Percentiles rank a stretch among this genome's conserved stretches.
Conservation (phyloP, 2,888 invertebrate species). For the Mactromeris polynyma region DNA sequence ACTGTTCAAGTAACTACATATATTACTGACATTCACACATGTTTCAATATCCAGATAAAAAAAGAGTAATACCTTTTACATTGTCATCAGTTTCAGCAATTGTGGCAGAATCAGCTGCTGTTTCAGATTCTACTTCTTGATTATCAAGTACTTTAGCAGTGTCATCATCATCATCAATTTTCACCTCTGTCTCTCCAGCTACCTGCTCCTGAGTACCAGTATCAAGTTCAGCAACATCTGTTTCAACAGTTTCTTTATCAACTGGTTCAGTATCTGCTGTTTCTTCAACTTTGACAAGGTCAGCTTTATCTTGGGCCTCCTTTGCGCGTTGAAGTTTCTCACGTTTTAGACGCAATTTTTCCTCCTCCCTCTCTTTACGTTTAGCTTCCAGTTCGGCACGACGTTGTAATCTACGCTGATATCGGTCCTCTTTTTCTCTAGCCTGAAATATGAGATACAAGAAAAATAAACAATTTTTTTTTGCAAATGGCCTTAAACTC, state of each 20-base stretch:
- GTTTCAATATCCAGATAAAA: no score
- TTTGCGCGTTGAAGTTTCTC: slow-evolving; percentile 76
- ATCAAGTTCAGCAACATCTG: neutral
- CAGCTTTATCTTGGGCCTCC: slow-evolving; percentile 55
- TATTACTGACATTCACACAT: no score
- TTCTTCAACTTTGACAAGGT: slow-evolving; percentile 24
- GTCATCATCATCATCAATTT: slow-evolving; percentile 58
- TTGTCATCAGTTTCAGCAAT: neutral
- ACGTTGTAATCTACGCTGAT: slow-evolving; percentile 81
- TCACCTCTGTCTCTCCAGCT: slow-evolving; percentile 66
- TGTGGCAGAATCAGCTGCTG: neutral
- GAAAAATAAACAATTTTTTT: no score
- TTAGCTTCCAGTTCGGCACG: slow-evolving; percentile 84
- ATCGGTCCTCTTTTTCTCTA: slow-evolving; percentile 84
- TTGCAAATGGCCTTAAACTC: no score
- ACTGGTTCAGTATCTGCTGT: neutral
- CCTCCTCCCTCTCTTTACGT: slow-evolving; percentile 81
- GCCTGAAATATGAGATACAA: slow-evolving; percentile 74
- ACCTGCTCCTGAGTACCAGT: slow-evolving; percentile 30
- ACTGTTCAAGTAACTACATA: no score
- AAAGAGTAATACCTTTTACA: neutral
- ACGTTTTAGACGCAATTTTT: slow-evolving; percentile 74
- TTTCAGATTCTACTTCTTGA: neutral
- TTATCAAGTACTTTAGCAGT: neutral
- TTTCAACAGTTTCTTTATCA: neutral